phyloP scores from a whole-genome alignment of 2,888 invertebrate species.

The Diaphora mendica region DNA sequence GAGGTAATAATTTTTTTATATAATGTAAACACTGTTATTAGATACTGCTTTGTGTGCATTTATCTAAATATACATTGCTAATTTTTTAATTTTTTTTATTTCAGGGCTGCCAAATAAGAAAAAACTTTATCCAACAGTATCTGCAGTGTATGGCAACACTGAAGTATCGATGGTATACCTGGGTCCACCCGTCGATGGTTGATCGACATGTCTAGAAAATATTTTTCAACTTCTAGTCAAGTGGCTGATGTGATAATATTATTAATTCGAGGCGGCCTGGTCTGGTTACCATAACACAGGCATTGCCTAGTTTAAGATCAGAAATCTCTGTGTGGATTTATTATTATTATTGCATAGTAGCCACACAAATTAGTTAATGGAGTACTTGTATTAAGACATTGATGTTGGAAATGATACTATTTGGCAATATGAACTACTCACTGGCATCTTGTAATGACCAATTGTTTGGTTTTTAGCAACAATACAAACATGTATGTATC shows the following conservation, averaged over 20 bases:
- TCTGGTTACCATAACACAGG: too few relatives aligned
- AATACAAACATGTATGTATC: neutral
- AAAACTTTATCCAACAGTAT: slow-evolving; percentile 97
- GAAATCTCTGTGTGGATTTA: slow-evolving; percentile 6
- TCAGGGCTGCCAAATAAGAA: slow-evolving; percentile 96
- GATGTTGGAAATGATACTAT: neutral
- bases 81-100: slow-evolving; percentile 48
- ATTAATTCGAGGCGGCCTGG: slow-evolving; percentile 31
- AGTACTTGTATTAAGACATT: neutral
- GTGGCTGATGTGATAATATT: slow-evolving; percentile 59
- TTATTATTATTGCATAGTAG: slow-evolving; percentile 17
- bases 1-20: slow-evolving; percentile 86
- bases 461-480: neutral
- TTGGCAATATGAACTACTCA: neutral
- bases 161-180: slow-evolving; percentile 99
- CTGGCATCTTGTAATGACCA: neutral
- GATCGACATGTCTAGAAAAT: slow-evolving; percentile 72
- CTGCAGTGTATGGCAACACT: slow-evolving; percentile 99
- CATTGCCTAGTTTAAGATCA: too few relatives aligned
- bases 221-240: slow-evolving; percentile 59
- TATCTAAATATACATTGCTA: neutral
- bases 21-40: too few relatives aligned
- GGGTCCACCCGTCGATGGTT: slow-evolving; percentile 98
- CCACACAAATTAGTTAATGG: neutral
- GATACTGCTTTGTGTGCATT: neutral